phyloP scores from a whole-genome alignment of 1,140 invertebrate species.

The Euwallacea fornicatus region DNA sequence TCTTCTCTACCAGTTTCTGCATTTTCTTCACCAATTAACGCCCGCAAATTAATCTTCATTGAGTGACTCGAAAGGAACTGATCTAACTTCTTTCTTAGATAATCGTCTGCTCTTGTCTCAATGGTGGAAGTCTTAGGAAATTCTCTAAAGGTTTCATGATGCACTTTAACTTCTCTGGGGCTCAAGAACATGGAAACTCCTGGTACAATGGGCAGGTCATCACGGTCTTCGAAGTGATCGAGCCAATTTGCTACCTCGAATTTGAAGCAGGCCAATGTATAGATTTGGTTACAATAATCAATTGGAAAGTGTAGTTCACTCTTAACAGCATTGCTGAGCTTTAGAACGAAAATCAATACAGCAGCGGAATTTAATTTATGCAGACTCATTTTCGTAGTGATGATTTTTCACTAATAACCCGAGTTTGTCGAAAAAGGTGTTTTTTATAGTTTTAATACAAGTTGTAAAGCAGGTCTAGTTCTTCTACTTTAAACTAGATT shows the following conservation, averaged over 20 bases:
- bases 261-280: slow-evolving; percentile 76
- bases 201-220: slow-evolving; percentile 67
- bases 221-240: slow-evolving; percentile 67
- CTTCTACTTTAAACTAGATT: no score
- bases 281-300: slow-evolving; percentile 67
- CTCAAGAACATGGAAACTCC: slow-evolving; percentile 71
- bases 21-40: slow-evolving; percentile 51
- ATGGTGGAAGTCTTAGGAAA: slow-evolving; percentile 75
- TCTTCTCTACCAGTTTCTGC: slow-evolving; percentile 58
- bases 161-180: slow-evolving; percentile 57
- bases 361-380: no score
- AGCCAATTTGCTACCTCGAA: slow-evolving; percentile 75
- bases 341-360: no score
- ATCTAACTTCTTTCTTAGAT: slow-evolving; percentile 68
- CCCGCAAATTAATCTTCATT: slow-evolving; percentile 70
- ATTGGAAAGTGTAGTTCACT: not conserved
- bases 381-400: no score
- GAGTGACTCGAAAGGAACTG: slow-evolving; percentile 72
- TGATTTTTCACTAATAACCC: no score
- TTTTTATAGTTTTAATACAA: no score
- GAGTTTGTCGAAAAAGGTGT: no score
- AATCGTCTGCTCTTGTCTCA: slow-evolving; percentile 66
- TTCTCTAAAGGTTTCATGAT: slow-evolving; percentile 68
- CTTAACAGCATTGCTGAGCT: no score
- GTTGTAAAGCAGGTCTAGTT: no score